Base-by-base conservation (phyloP, 2,797 vertebrate species). In the Botia almorhae region DNA sequence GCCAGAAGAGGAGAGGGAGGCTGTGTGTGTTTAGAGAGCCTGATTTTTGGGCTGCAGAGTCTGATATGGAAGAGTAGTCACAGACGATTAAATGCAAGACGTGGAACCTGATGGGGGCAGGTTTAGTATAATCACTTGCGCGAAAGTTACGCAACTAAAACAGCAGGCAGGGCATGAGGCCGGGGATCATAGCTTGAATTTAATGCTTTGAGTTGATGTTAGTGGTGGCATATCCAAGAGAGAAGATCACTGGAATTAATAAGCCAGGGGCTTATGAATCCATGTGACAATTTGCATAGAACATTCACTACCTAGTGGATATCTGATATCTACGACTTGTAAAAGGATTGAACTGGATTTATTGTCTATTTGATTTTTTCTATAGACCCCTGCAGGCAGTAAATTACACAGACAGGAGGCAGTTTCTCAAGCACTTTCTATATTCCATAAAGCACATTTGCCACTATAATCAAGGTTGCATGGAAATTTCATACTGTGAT, bases 401-500 rank as follows among this genome's bases (percentile, higher is more conserved):
- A 46, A 68, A 48, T 80, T 23, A 60, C 51, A 58, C 12, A 19
- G 61, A 63, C 51, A 74, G 51, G 78, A 58, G 51, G 63, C 73
- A 67, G 78, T 80, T 80, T 80, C 33, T 55, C 69, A 73, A 72
- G 36, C 50, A 39, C 46, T 79, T 78, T 64, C 69, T 80, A 46
- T 36, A 74, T 58, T 58, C 46, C 23, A 67, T 56, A n/a, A 23
- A 58, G 70, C 51, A 29, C 36, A 68, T 36, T 72, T 65, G 58
- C 48, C 77, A 70, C 69, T 74, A 68, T 74, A 56, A 80, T 74
- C 36, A 67, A 58, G 50, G 55, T 8, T 43, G 56, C 53, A 56
- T 10, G 46, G 36, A 58, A 68, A 26, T 74, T 58, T 68, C 21
- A 17, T 12, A 74, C 50, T 64, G 48, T 72, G 69, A 33, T 67